phyloP scores from a whole-genome alignment of 2,888 invertebrate species.

The Scrobipalpa atriplicella region DNA sequence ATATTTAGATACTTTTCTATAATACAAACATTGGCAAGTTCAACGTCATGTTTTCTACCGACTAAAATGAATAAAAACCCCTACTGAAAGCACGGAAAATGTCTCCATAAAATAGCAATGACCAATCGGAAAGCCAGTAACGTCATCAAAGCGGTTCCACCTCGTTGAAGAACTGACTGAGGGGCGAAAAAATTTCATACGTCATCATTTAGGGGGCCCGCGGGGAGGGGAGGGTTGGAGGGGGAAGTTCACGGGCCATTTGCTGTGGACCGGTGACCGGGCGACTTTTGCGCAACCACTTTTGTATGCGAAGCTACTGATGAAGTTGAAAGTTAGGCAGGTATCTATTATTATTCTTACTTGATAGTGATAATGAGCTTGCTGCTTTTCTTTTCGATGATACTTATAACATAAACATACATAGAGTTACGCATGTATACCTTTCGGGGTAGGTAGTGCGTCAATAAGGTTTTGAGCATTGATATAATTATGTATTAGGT shows the following conservation, averaged over 20 bases:
- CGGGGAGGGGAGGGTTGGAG: constrained; percentile 31
- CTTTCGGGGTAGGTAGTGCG: no score
- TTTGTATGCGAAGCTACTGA: no score
- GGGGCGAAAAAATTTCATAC: constrained; percentile 43
- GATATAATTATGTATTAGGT: no score
- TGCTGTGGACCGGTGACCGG: constrained; percentile 32
- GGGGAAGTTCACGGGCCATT: constrained; percentile 50
- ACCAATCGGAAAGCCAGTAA: constrained; percentile 29
- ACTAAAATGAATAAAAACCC: constrained; percentile 2
- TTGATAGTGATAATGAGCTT: no score
- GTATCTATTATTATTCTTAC: no score
- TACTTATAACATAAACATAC: no score
- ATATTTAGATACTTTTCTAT: no score
- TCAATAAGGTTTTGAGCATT: no score
- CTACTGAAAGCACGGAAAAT: constrained; percentile 9
- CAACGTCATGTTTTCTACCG: background rate
- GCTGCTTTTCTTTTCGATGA: no score
- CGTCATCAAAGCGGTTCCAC: constrained; percentile 35
- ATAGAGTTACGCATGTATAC: no score
- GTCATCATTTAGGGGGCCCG: constrained; percentile 48
- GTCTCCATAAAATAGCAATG: constrained; percentile 21
- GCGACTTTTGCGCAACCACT: constrained; percentile 2
- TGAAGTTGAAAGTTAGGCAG: no score
- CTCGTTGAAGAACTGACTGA: constrained; percentile 40
- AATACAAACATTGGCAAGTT: no score